These are phyloP conservation scores for Danaus plexippus DNA, from an alignment of 1,140 invertebrate species.

Conservation along the genomic window DNA sequence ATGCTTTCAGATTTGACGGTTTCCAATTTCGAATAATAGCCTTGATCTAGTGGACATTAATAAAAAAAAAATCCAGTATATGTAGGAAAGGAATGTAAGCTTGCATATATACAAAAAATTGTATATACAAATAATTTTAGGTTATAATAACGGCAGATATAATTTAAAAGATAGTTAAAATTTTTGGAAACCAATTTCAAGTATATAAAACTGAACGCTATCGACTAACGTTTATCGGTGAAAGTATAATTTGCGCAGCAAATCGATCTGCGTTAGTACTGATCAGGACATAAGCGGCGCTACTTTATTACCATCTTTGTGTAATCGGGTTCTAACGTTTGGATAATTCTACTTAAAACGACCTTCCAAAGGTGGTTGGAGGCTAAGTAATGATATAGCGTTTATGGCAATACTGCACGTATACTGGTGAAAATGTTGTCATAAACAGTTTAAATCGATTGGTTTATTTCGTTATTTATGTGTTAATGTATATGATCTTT, in stretches of 20 bases:
- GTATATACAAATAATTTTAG: no score
- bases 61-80: no score
- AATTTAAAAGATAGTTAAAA: no score
- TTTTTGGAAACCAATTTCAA: no score
- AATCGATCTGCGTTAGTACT: slow-evolving; percentile 17
- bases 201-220: no score
- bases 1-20: slow-evolving; percentile 39
- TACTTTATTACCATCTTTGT: slow-evolving; percentile 49
- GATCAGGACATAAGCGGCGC: slow-evolving; percentile 28
- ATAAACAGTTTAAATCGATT: no score
- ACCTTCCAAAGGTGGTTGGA: slow-evolving; percentile 53
- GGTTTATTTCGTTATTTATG: no score
- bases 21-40: slow-evolving; percentile 11
- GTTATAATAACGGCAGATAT: no score
- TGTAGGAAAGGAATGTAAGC: no score
- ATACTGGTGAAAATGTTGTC: slow-evolving; percentile 49
- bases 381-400: slow-evolving; percentile 47
- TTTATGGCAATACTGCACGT: slow-evolving; percentile 48
- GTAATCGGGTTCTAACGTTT: slow-evolving; percentile 46
- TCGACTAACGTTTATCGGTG: slow-evolving; percentile 13
- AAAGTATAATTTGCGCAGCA: slow-evolving; percentile 24
- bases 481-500: no score
- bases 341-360: slow-evolving; percentile 56
- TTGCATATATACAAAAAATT: no score
- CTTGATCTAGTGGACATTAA: no score